Conservation (phyloP, 2,888 invertebrate species). For the Melieria omissa region DNA sequence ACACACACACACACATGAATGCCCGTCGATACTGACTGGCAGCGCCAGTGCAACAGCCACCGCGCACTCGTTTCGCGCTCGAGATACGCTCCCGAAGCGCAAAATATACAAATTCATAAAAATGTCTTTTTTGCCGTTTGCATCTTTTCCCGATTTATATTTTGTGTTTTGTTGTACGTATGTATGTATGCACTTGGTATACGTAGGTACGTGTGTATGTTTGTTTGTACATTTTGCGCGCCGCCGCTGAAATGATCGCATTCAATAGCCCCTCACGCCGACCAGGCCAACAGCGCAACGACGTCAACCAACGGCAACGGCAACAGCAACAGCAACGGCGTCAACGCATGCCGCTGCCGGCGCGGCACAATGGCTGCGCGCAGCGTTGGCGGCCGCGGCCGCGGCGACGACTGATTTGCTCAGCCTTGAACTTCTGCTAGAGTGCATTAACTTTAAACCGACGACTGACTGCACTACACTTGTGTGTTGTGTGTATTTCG, state of each 20-base stretch:
- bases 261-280: conserved; percentile 41
- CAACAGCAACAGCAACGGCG: conserved; percentile 11
- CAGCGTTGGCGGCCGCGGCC: conserved; percentile 23
- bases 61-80: background rate
- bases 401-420: conserved; percentile 59
- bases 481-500: conserved; percentile 3
- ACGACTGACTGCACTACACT: conserved; percentile 37
- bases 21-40: background rate
- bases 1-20: conserved; percentile 16
- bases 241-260: conserved; percentile 50
- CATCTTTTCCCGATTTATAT: background rate
- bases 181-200: background rate
- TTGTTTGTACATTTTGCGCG: conserved; percentile 8
- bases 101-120: conserved; percentile 7
- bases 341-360: conserved; percentile 22
- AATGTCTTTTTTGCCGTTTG: conserved; percentile 5
- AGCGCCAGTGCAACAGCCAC: background rate
- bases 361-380: background rate
- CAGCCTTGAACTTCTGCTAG: conserved; percentile 66
- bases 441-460: conserved; percentile 64
- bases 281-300: conserved; percentile 8
- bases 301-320: conserved; percentile 5
- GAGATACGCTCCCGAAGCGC: background rate
- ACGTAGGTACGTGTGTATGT: conserved; percentile 7
- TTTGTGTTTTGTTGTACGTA: background rate